Conservation (phyloP, 2,797 vertebrate species). For the Enoplosus armatus region DNA sequence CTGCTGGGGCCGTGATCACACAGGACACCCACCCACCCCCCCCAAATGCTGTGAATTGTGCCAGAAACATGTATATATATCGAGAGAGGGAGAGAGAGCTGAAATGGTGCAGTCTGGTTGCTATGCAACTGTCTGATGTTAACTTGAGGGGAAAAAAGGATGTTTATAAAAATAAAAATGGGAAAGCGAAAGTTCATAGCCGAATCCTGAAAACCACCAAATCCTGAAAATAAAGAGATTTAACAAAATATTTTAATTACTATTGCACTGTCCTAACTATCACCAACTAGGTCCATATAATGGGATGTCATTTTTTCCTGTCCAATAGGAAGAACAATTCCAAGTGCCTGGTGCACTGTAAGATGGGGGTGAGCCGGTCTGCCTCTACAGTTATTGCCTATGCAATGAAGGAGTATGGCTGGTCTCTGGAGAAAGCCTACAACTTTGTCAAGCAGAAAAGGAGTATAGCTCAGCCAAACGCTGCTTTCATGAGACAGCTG, state of each 20-base stretch:
- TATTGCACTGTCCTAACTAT: neutral
- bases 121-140: slow-evolving; percentile 53
- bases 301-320: slow-evolving; percentile 1
- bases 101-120: slow-evolving; percentile 51
- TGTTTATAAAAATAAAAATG: slow-evolving; percentile 20
- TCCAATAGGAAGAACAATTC: slow-evolving; percentile 92
- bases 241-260: too few species aligned
- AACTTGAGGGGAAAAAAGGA: slow-evolving; percentile 14
- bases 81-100: slow-evolving; percentile 3
- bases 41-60: slow-evolving; percentile 30
- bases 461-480: slow-evolving; percentile 91
- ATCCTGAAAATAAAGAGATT: neutral
- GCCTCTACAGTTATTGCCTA: slow-evolving; percentile 98
- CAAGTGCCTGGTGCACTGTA: slow-evolving; percentile 99
- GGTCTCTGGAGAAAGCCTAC: slow-evolving; percentile 95
- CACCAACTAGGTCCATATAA: neutral
- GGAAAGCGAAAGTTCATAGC: neutral
- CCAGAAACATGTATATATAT: slow-evolving; percentile 1
- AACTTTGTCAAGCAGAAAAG: slow-evolving; percentile 95
- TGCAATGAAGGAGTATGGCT: slow-evolving; percentile 97
- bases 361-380: slow-evolving; percentile 97
- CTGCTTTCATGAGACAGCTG: slow-evolving; percentile 95
- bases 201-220: neutral
- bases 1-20: neutral
- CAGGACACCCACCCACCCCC: neutral